Conservation (phyloP, 2,797 vertebrate species). For the Sitta carolinensis region DNA sequence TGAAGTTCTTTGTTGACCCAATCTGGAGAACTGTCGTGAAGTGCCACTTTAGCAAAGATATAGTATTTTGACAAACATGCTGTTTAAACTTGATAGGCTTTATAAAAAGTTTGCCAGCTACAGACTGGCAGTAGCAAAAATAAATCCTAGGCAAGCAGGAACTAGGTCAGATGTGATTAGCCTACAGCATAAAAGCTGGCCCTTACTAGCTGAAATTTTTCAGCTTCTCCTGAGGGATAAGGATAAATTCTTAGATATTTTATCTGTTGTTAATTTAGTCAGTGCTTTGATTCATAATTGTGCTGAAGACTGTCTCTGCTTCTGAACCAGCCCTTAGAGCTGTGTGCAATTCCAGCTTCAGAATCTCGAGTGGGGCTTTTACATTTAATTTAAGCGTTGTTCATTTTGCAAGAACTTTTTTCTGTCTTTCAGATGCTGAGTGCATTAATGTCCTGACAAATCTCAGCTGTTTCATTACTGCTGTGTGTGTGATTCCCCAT, state of each 20-base stretch:
- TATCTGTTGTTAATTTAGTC: constrained; percentile 44
- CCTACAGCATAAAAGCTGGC: constrained; percentile 49
- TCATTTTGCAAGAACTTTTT: background rate
- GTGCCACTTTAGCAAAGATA: background rate
- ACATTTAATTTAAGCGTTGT: background rate
- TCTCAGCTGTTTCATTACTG: background rate
- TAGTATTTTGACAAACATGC: constrained; percentile 29
- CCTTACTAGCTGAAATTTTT: background rate
- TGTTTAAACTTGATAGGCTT: constrained; percentile 55
- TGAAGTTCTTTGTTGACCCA: background rate
- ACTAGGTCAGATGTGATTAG: constrained; percentile 62
- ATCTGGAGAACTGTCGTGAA: background rate
- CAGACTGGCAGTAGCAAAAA: constrained; percentile 47
- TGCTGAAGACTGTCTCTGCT: background rate
- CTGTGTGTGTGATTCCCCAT: background rate
- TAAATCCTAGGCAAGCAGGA: constrained; percentile 40
- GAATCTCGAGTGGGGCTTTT: background rate
- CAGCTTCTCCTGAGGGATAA: constrained; percentile 14
- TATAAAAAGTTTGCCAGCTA: constrained; percentile 27
- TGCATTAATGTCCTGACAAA: background rate
- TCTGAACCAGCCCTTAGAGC: constrained; percentile 21
- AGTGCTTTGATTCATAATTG: constrained; percentile 43
- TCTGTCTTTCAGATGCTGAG: background rate
- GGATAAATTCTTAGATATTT: constrained; percentile 19
- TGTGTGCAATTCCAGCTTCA: background rate